A percentile compares a stretch with the other conserved stretches of the same genome.
phyloP scores from a whole-genome alignment of 2,888 invertebrate species.

The Bombylius discolor region DNA sequence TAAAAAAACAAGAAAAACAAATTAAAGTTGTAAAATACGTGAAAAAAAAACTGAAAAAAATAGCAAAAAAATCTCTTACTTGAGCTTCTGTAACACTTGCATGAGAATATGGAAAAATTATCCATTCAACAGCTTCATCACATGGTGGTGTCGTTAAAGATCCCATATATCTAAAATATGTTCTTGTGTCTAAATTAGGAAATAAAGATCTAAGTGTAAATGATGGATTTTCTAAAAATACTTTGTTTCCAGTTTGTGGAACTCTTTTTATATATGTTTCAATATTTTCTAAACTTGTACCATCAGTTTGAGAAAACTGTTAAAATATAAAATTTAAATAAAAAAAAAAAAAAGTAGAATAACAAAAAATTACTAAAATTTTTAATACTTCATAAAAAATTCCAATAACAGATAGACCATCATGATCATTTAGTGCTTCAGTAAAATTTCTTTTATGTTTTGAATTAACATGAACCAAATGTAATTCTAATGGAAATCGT shows the following conservation, averaged over 20 bases:
- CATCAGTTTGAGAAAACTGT: no score
- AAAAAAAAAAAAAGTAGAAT: no score
- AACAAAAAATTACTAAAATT: no score
- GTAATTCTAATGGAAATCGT: slow-evolving; percentile 68
- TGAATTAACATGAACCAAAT: slow-evolving; percentile 64
- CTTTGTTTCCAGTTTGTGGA: no score
- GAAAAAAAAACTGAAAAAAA: neutral
- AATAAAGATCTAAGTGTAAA: slow-evolving; percentile 38
- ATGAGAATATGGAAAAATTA: slow-evolving; percentile 58
- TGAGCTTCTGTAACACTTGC: slow-evolving; percentile 54
- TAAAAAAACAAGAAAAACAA: neutral
- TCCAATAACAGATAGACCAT: slow-evolving; percentile 70
- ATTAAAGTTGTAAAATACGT: no score
- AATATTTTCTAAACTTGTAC: no score
- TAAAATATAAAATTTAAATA: no score
- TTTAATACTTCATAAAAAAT: slow-evolving; percentile 54
- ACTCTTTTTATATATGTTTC: no score
- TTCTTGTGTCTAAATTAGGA: slow-evolving; percentile 45
- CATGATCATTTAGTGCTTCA: slow-evolving; percentile 53
- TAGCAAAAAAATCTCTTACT: slow-evolving; percentile 38
- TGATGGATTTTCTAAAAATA: slow-evolving; percentile 41
- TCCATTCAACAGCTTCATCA: slow-evolving; percentile 68
- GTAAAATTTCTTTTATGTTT: slow-evolving; percentile 44
- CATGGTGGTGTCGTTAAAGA: slow-evolving; percentile 71
- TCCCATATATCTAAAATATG: slow-evolving; percentile 48